Evolutionary conservation across 2,888 invertebrate genomes (phyloP).

Genomic region (Colletes collaris): DNA sequence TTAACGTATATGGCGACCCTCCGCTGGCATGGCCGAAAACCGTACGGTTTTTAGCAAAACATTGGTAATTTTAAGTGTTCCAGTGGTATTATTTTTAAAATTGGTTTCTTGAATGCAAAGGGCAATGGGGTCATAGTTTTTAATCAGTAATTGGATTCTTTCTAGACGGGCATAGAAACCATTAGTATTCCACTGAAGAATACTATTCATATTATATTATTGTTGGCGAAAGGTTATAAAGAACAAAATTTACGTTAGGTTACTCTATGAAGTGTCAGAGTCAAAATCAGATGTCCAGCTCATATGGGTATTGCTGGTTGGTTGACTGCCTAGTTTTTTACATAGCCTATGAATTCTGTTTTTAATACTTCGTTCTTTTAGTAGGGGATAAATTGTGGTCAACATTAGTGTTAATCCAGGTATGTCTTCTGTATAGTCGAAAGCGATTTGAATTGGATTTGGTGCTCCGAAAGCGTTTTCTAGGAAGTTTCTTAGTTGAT

Average conservation of each 20-base stretch:
- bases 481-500: too few species aligned
- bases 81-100: not conserved
- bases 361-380: slow-evolving; percentile 1
- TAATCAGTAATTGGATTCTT: slow-evolving; percentile 6
- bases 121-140: not conserved
- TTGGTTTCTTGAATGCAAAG: not conserved
- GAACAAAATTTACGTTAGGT: not conserved
- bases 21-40: not conserved
- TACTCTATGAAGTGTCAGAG: not conserved
- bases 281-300: not conserved
- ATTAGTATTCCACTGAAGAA: slow-evolving; percentile 1
- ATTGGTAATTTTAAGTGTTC: not conserved
- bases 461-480: too few species aligned
- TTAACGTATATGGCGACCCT: not conserved
- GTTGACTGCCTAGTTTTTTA: not conserved
- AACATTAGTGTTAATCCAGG: not conserved
- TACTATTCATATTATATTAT: not conserved
- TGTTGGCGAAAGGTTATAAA: not conserved
- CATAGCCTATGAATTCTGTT: not conserved
- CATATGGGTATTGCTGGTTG: not conserved
- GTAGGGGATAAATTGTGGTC: not conserved
- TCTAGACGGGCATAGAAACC: not conserved
- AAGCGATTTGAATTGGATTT: too few species aligned
- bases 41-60: not conserved
- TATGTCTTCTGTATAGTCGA: too few species aligned